phyloP scores from a whole-genome alignment of 2,888 invertebrate genomes.

The Desoria tigrina region DNA sequence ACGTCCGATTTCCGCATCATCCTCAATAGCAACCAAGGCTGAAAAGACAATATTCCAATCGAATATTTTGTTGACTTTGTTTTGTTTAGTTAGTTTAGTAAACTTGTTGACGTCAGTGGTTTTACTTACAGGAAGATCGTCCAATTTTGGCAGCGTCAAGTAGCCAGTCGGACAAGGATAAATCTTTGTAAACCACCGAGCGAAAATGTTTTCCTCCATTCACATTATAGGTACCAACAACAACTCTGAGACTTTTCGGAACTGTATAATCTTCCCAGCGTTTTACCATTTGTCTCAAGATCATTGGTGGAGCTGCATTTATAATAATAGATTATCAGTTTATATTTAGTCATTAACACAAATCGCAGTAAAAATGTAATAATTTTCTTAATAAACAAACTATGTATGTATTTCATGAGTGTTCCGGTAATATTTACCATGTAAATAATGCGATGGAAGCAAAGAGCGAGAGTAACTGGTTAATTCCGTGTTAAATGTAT shows the following conservation, averaged over 20 bases:
- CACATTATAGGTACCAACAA: conserved; percentile 97
- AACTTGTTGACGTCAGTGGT: no score
- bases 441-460: conserved; percentile 81
- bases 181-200: conserved; percentile 90
- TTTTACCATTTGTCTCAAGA: conserved; percentile 81
- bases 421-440: conserved; percentile 60
- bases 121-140: conserved; percentile 58
- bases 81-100: no score
- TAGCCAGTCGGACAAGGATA: conserved; percentile 83
- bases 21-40: conserved; percentile 57
- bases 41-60: conserved; percentile 44
- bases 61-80: background rate
- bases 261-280: conserved; percentile 76
- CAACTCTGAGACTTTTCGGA: conserved; percentile 72
- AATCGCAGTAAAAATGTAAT: background rate
- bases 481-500: conserved; percentile 84
- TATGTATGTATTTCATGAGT: no score
- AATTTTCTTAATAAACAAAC: background rate
- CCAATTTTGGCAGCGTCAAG: conserved; percentile 74
- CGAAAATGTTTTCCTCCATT: conserved; percentile 99
- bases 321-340: conserved; percentile 16
- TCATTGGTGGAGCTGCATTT: conserved; percentile 70
- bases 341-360: background rate
- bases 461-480: conserved; percentile 87
- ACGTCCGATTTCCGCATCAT: conserved; percentile 53